These are phyloP conservation scores for Coptodon bakossiorum DNA, from an alignment of 2,113 vertebrate species.

Conservation along the genomic window DNA sequence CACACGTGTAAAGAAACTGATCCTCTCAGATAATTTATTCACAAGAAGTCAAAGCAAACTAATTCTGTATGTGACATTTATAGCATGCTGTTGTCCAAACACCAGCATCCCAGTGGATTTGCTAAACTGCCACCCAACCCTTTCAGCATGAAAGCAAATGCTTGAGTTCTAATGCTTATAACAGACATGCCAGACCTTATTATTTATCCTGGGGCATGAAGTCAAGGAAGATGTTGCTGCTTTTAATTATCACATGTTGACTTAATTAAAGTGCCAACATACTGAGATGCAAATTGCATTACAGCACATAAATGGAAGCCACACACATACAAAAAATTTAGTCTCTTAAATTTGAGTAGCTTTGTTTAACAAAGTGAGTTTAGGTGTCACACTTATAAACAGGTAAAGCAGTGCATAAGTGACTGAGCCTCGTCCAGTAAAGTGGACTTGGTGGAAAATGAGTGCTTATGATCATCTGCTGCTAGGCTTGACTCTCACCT, in stretches of 20 bases:
- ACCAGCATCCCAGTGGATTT: conserved; percentile 12
- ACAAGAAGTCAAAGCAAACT: neutral
- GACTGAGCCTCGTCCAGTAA: neutral
- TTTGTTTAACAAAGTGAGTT: neutral
- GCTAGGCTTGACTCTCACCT: neutral
- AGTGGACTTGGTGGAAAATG: neutral
- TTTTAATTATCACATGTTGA: conserved; percentile 17
- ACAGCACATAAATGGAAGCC: neutral
- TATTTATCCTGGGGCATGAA: neutral
- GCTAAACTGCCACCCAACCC: conserved; percentile 8
- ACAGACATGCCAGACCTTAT: neutral
- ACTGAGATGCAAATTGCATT: neutral
- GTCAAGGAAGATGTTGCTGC: neutral
- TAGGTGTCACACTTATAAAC: neutral
- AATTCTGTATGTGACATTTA: conserved; percentile 32
- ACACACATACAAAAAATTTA: neutral
- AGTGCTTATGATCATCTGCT: neutral
- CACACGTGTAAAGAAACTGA: neutral
- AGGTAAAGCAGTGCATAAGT: neutral
- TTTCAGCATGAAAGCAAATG: neutral
- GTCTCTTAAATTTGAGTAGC: neutral
- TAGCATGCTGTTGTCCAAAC: conserved; percentile 17
- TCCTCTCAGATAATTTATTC: conserved; percentile 23
- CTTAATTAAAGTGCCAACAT: conserved; percentile 14
- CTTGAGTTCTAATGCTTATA: neutral